phyloP scores from a whole-genome alignment of 2,113 vertebrate species.

The Empidonax alnorum region DNA sequence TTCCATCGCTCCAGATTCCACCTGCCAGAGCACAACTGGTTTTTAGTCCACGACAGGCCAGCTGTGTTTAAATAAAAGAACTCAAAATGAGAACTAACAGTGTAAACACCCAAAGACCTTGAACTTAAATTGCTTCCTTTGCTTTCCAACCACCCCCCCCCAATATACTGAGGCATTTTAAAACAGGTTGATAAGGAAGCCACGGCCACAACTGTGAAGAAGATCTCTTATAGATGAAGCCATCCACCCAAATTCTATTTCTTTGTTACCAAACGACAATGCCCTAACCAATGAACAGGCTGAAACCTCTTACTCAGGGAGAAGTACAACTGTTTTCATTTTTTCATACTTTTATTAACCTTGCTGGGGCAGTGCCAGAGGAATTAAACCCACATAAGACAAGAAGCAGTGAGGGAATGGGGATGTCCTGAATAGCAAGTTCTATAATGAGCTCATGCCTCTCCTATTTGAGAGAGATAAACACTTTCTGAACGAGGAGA shows the following conservation, averaged over 20 bases:
- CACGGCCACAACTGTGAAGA: not conserved
- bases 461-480: slow-evolving; percentile 37
- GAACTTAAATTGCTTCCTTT: not conserved
- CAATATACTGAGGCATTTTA: not conserved
- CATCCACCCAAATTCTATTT: not conserved
- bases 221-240: not conserved
- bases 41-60: not conserved
- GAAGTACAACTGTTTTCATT: not conserved
- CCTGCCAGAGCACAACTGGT: not conserved
- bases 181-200: not conserved
- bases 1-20: not conserved
- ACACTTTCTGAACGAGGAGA: not conserved
- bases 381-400: not conserved
- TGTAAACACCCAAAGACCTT: not conserved
- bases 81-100: not conserved
- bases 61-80: not conserved
- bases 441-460: slow-evolving; percentile 21
- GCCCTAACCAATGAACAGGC: not conserved
- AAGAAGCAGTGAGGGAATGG: not conserved
- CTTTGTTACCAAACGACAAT: not conserved
- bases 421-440: not conserved
- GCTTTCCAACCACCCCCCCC: not conserved
- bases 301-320: not conserved
- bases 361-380: not conserved
- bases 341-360: not conserved